phyloP scores from a whole-genome alignment of 2,888 invertebrate species.

The Drosophila demipolita region DNA sequence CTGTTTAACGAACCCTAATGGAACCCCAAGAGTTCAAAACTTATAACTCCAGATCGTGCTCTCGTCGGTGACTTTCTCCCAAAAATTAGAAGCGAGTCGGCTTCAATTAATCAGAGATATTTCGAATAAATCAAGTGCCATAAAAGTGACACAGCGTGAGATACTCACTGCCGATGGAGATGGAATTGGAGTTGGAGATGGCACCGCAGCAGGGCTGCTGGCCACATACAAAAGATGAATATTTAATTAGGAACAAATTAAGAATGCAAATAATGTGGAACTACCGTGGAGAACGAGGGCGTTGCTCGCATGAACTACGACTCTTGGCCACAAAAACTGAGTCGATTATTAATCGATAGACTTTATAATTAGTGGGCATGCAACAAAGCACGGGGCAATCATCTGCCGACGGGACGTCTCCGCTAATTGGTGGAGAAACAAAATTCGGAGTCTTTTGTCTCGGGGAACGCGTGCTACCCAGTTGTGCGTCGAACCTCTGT shows the following conservation, averaged over 20 bases:
- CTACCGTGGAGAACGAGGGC: constrained; percentile 65
- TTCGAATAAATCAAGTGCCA: constrained; percentile 75
- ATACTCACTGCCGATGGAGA: constrained; percentile 29
- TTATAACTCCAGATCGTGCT: constrained; percentile 18
- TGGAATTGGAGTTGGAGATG: constrained; percentile 5
- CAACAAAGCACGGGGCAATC: constrained; percentile 59
- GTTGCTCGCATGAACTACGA: constrained; percentile 36
- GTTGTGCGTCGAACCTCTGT: constrained; percentile 1
- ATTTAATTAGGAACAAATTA: constrained; percentile 79
- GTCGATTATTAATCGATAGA: constrained; percentile 74
- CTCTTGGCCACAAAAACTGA: constrained; percentile 3
- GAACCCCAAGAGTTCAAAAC: constrained; percentile 28
- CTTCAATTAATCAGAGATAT: constrained; percentile 77
- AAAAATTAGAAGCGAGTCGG: constrained; percentile 63
- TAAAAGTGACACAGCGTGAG: constrained; percentile 78
- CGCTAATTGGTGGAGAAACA: constrained; percentile 53
- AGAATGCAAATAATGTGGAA: constrained; percentile 78
- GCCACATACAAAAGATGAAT: constrained; percentile 70
- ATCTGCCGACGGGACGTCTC: constrained; percentile 45
- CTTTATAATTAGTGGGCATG: constrained; percentile 68
- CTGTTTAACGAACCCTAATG: constrained; percentile 74
- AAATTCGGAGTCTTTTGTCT: not conserved
- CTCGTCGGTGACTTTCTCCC: constrained; percentile 64
- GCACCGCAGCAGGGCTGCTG: constrained; percentile 20
- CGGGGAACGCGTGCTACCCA: constrained; percentile 56